phyloP scores from a whole-genome alignment of 1,140 invertebrate species.

The Luehdorfia chinensis region DNA sequence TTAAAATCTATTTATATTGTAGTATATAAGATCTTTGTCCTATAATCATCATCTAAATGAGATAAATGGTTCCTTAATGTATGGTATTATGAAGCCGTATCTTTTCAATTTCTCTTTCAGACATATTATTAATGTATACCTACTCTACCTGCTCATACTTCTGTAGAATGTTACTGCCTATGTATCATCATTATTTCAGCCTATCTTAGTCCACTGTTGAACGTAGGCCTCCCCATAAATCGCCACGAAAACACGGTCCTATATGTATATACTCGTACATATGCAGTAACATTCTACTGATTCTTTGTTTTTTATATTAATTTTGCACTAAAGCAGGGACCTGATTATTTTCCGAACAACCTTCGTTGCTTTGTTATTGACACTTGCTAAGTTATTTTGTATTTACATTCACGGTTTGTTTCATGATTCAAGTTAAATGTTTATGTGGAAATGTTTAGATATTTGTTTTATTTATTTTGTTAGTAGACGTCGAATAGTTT shows the following conservation, averaged over 20 bases:
- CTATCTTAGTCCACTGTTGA: too few species aligned
- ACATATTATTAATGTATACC: too few species aligned
- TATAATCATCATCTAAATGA: slow-evolving; percentile 4
- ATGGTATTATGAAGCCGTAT: too few species aligned
- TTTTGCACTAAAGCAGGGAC: slow-evolving; percentile 9
- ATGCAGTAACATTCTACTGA: too few species aligned
- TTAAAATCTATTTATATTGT: slow-evolving; percentile 5
- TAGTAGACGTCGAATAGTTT: slow-evolving; percentile 31
- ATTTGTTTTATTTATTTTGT: slow-evolving; percentile 57
- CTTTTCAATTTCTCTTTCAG: too few species aligned
- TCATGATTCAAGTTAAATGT: slow-evolving; percentile 31
- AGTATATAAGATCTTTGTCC: slow-evolving; percentile 12
- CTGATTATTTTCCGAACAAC: slow-evolving; percentile 2
- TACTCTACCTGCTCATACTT: too few species aligned
- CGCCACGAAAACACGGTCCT: too few species aligned
- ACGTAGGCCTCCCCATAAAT: too few species aligned
- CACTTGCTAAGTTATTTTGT: slow-evolving; percentile 6
- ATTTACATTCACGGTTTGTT: slow-evolving; percentile 16
- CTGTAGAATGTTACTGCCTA: too few species aligned
- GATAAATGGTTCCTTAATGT: slow-evolving; percentile 10
- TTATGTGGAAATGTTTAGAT: slow-evolving; percentile 43
- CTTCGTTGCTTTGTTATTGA: slow-evolving; percentile 10
- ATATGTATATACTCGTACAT: too few species aligned
- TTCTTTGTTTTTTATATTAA: neutral
- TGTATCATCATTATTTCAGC: too few species aligned